Percentiles rank a stretch among this genome's conserved stretches.
Evolutionary conservation across 1,140 invertebrate genomes (phyloP).

Genomic region (Andricus grossulariae): DNA sequence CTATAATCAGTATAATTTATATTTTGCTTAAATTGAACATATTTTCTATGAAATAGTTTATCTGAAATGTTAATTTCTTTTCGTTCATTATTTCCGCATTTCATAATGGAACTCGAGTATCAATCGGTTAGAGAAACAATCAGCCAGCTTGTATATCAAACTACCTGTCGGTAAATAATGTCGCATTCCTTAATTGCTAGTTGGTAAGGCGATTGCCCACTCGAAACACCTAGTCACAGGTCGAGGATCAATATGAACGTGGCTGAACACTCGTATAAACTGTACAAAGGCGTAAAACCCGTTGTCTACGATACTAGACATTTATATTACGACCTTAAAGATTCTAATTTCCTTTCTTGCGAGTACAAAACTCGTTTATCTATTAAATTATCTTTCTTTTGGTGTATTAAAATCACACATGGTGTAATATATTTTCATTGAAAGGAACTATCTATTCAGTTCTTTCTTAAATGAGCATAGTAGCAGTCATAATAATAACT

Average conservation of each 20-base stretch:
- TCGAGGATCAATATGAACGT: conserved; percentile 55
- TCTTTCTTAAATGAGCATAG: too few species aligned
- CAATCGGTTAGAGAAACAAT: conserved; percentile 55
- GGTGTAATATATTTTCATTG: too few species aligned
- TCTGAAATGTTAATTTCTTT: too few species aligned
- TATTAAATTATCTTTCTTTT: too few species aligned
- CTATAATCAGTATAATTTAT: too few species aligned
- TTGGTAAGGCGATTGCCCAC: conserved; percentile 64
- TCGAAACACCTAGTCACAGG: conserved; percentile 59
- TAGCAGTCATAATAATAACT: too few species aligned
- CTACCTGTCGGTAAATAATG: conserved; percentile 54
- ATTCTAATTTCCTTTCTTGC: too few species aligned
- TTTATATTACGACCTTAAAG: conserved; percentile 43
- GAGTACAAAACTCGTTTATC: too few species aligned
- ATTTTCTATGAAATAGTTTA: conserved; percentile 39
- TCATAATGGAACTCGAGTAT: neutral
- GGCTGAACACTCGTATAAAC: conserved; percentile 54
- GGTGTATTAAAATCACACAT: too few species aligned
- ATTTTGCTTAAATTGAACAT: conserved; percentile 34
- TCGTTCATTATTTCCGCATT: too few species aligned
- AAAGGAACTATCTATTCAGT: too few species aligned
- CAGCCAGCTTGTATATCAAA: conserved; percentile 44
- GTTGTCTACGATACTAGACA: conserved; percentile 57
- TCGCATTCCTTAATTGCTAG: conserved; percentile 51
- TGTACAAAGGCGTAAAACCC: conserved; percentile 56